A percentile compares a stretch with the other conserved stretches of the same genome.
These are phyloP conservation scores for Tichodroma muraria DNA, from an alignment of 2,113 vertebrate species.

Conservation along the genomic window DNA sequence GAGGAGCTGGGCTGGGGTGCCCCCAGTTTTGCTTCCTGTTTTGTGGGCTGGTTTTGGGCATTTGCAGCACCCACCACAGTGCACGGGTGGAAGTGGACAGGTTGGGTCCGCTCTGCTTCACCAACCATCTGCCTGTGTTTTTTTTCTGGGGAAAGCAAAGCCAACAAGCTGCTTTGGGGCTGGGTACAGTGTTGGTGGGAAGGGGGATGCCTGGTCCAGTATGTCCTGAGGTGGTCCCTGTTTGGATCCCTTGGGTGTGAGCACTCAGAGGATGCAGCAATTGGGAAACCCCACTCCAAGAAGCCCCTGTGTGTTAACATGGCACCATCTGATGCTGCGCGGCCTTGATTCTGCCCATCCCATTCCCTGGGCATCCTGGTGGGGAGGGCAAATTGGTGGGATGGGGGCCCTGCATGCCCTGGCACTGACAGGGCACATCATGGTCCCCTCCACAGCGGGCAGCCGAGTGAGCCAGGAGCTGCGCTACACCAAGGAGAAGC, in stretches of 20 bases:
- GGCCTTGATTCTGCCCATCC: neutral
- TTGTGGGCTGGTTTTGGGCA: neutral
- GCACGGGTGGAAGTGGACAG: neutral
- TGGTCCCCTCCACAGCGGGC: conserved; percentile 73
- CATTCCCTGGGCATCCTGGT: neutral
- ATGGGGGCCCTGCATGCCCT: neutral
- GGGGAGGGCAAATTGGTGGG: neutral
- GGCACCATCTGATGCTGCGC: accelerated
- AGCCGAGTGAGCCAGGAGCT: conserved; percentile 95
- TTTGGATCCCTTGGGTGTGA: neutral
- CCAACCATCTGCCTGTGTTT: accelerated
- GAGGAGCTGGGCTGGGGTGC: neutral
- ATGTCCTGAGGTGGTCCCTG: neutral
- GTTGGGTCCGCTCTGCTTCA: accelerated
- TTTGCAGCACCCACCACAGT: neutral
- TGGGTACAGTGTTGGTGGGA: neutral
- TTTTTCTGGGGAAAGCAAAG: neutral
- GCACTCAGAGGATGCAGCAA: neutral
- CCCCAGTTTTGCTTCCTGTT: accelerated
- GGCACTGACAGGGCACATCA: neutral
- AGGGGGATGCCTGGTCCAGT: neutral
- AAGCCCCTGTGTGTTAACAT: neutral
- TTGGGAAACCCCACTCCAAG: neutral
- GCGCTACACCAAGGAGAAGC: conserved; percentile 93
- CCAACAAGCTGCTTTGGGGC: neutral